These are phyloP conservation scores for Colistium nudipinnis DNA, from an alignment of 2,113 vertebrate genomes.

Conservation along the genomic window DNA sequence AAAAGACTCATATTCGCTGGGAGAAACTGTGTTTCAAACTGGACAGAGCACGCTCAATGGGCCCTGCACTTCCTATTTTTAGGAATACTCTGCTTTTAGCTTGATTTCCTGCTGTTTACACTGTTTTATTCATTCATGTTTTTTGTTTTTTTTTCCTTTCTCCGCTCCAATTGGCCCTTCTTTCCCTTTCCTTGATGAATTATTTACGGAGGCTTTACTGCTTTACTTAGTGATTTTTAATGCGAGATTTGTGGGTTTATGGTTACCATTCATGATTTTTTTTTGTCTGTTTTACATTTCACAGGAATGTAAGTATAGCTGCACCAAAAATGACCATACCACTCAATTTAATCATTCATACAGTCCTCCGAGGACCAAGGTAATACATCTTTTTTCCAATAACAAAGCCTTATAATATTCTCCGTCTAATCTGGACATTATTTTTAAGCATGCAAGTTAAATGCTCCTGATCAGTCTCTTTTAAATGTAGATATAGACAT, in stretches of 20 bases:
- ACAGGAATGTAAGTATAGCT: constrained; percentile 4
- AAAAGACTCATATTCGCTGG: constrained; percentile 5
- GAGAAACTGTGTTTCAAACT: constrained; percentile 12
- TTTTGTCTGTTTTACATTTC: constrained; percentile 3
- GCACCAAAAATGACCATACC: constrained; percentile 20
- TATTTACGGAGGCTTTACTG: constrained; percentile 36
- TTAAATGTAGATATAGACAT: too few species aligned
- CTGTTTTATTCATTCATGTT: constrained; percentile 58
- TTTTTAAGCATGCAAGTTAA: not conserved
- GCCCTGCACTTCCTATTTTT: constrained; percentile 31
- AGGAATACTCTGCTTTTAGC: constrained; percentile 45
- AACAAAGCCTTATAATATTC: not conserved
- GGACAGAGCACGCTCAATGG: constrained; percentile 16
- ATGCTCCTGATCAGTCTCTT: too few species aligned
- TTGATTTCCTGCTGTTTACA: constrained; percentile 51
- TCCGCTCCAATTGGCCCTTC: constrained; percentile 23
- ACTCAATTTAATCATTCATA: constrained; percentile 45
- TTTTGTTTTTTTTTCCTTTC: constrained; percentile 29
- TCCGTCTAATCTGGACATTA: not conserved
- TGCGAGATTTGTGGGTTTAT: constrained; percentile 37
- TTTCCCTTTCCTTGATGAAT: constrained; percentile 21
- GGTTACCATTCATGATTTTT: constrained; percentile 16
- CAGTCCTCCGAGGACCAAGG: not conserved
- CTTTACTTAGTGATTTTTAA: constrained; percentile 38
- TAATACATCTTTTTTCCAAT: constrained; percentile 1